Evolutionary conservation across 2,113 vertebrate genomes (phyloP).

Genomic region (zebrafish (Danio rerio)): GRCz12tu NC_133186.1:28613001-28613500

Average conservation of each 20-base stretch:
- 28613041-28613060: not conserved
- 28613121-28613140: not conserved
- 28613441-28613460: constrained; percentile 74
- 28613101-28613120: not conserved
- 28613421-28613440: constrained; percentile 78
- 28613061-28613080: constrained; percentile 2
- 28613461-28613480: constrained; percentile 57
- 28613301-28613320: not conserved
- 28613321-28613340: not conserved
- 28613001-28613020: not conserved
- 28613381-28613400: not conserved
- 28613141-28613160: not conserved
- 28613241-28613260: not conserved
- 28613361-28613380: not conserved
- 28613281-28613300: not conserved
- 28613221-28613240: not conserved
- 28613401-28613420: constrained; percentile 62
- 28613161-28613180: not conserved
- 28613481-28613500: constrained; percentile 48
- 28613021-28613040: not conserved
- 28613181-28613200: not conserved
- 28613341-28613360: not conserved
- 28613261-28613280: not conserved
- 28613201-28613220: constrained; percentile 7
- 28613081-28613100: constrained; percentile 12